Base-by-base conservation (phyloP, 2,113 vertebrate species). In the Pteropus alecto region DNA sequence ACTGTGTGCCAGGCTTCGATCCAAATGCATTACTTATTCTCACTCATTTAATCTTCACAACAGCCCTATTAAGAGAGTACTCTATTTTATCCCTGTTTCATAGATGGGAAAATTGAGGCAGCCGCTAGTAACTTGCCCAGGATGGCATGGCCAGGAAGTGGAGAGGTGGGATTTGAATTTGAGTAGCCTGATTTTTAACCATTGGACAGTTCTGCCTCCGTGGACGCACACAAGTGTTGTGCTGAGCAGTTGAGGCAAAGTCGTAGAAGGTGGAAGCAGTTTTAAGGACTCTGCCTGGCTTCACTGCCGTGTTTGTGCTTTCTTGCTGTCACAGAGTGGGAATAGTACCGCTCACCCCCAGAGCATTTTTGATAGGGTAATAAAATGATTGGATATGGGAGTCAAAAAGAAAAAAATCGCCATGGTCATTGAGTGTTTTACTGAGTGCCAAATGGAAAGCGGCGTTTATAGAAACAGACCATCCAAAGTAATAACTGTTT, bases 91-190 rank as follows among this genome's bases (percentile, higher is more conserved):
- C 58, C n/a, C 63, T 41, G 14, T 71, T 65, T 56, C 60, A 16
- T 87, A 65, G 74, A 43, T 74, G 87, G 84, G 84, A 24, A 73
- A 43, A 48, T 43, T 3, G 38, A 94, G 65, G 87, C 79, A 21
- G 38, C 30, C 33, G 21, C 46, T 16, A 19, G 33, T 14, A 38
- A 24, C 60, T 93, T 78, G 14, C 58, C 41, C 38, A 51, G 51
- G 35, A 30, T 67, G 24, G 3, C 30, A 6, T n/a, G 28, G 71
- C 60, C 5, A 46, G 48, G 35, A 33, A n/a, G 21, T 41, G 15
- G 81, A n/a, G 26, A 61, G n/a, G 67, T 78, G 48, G 78, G 14
- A 35, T 54, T 77, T 70, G 87, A 70, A 92, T 68, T 85, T 70
- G 28, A 13, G 56, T 38, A 38, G n/a, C 63, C 28, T 2, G 38